phyloP scores from a whole-genome alignment of 2,888 invertebrate genomes.

The Itoplectis maculator region DNA sequence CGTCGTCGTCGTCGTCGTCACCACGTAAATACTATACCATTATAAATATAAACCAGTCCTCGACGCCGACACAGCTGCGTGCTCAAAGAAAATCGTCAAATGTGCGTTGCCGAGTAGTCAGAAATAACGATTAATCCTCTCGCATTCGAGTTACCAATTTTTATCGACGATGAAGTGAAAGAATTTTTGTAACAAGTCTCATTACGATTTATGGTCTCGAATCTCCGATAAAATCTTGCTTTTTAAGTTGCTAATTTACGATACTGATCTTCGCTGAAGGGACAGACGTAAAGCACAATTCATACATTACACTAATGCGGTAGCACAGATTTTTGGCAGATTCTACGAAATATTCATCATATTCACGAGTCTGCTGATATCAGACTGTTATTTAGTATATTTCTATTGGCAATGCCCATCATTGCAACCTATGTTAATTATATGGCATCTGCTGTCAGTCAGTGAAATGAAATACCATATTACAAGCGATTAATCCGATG shows the following conservation, averaged over 20 bases:
- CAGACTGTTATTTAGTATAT: conserved; percentile 1
- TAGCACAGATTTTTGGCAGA: conserved; percentile 7
- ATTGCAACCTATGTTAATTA: background rate
- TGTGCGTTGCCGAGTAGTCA: conserved; percentile 6
- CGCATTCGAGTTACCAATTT: conserved; percentile 1
- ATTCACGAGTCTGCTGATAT: conserved; percentile 3
- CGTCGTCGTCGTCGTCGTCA: conserved; percentile 4
- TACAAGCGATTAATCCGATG: conserved; percentile 3
- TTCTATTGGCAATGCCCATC: background rate
- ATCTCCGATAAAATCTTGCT: background rate
- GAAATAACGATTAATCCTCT: conserved; percentile 17
- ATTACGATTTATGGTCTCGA: background rate
- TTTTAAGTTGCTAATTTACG: background rate
- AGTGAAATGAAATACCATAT: conserved; percentile 8
- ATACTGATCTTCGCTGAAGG: conserved; percentile 4
- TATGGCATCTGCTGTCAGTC: background rate
- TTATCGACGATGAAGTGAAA: background rate
- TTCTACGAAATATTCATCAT: conserved; percentile 1
- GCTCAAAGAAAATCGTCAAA: conserved; percentile 54
- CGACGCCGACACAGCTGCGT: conserved; percentile 61
- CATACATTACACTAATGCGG: background rate
- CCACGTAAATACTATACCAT: conserved; percentile 1
- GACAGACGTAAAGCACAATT: conserved; percentile 1
- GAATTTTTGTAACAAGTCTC: conserved; percentile 4
- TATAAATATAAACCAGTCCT: conserved; percentile 49